These are phyloP conservation scores for Phallusia fumigata DNA, from an alignment of 23 tunicate species.

Conservation along the genomic window DNA sequence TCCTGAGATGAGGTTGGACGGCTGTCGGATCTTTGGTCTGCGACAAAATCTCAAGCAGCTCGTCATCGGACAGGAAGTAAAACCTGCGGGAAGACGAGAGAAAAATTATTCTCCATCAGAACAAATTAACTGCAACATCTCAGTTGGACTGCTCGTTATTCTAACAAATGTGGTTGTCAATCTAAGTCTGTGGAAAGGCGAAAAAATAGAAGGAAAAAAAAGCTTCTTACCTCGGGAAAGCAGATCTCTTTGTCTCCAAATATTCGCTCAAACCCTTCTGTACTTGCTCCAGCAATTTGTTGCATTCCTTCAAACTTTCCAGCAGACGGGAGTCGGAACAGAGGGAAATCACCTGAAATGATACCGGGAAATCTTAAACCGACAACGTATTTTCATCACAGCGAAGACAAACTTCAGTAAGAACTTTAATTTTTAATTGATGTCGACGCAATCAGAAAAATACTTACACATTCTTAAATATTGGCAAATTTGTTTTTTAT, in stretches of 20 bases:
- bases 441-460: too few relatives aligned
- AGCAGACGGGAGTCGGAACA: slow-evolving; percentile 90
- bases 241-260: slow-evolving; percentile 94
- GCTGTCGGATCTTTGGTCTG: slow-evolving; percentile 98
- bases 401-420: too few relatives aligned
- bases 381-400: not conserved
- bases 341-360: slow-evolving; percentile 75
- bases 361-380: not conserved
- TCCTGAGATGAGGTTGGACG: slow-evolving; percentile 94
- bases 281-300: slow-evolving; percentile 92
- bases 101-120: too few relatives aligned
- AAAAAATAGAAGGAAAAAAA: too few relatives aligned
- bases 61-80: slow-evolving; percentile 96
- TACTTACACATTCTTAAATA: too few relatives aligned
- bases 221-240: slow-evolving; percentile 75
- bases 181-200: too few relatives aligned
- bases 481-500: too few relatives aligned
- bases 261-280: slow-evolving; percentile 98
- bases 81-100: slow-evolving; percentile 53
- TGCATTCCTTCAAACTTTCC: slow-evolving; percentile 94
- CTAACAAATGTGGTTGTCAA: too few relatives aligned
- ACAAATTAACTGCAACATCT: too few relatives aligned
- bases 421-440: too few relatives aligned
- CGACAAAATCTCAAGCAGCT: slow-evolving; percentile 90
- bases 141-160: not conserved